Conservation (phyloP, 2,797 vertebrate species). For the Cygnus olor region DNA sequence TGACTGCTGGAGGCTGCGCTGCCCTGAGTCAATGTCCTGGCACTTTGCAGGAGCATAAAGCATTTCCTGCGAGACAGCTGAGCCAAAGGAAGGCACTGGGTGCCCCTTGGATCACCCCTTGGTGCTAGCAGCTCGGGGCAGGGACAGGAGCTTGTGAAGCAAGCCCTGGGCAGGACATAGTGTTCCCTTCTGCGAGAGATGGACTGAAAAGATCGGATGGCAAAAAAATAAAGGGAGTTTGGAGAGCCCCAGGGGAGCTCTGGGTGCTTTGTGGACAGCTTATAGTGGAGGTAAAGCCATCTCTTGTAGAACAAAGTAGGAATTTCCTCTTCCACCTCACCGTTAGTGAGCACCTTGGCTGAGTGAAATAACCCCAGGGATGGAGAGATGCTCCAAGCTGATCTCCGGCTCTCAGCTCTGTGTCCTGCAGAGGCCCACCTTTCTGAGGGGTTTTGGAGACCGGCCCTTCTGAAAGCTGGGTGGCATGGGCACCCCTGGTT, state of each 20-base stretch:
- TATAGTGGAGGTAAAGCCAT: slow-evolving; percentile 29
- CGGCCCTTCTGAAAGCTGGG: not conserved
- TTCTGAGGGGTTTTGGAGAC: not conserved
- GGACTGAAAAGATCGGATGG: slow-evolving; percentile 30
- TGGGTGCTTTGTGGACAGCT: slow-evolving; percentile 7
- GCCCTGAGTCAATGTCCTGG: not conserved
- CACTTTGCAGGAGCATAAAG: slow-evolving; percentile 55
- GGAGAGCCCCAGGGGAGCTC: not conserved
- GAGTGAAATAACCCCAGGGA: not conserved
- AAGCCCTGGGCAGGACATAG: slow-evolving; percentile 50
- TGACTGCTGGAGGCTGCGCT: not conserved
- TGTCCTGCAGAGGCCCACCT: not conserved
- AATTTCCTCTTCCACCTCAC: slow-evolving; percentile 2
- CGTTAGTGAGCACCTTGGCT: not conserved
- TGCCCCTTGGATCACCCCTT: slow-evolving; percentile 67
- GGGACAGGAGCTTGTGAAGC: slow-evolving; percentile 63
- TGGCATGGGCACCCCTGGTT: not conserved
- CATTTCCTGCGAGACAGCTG: slow-evolving; percentile 38
- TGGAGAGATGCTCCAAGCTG: not conserved
- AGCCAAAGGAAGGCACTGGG: slow-evolving; percentile 56
- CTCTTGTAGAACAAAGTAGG: not conserved
- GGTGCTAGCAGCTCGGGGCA: slow-evolving; percentile 10
- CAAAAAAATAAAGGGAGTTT: not conserved
- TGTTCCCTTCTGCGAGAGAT: slow-evolving; percentile 3
- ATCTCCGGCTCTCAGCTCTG: not conserved